Evolutionary conservation across 35 echinoderm and acorn worm genomes (phyloP).

Genomic region (Acanthaster planci): DNA sequence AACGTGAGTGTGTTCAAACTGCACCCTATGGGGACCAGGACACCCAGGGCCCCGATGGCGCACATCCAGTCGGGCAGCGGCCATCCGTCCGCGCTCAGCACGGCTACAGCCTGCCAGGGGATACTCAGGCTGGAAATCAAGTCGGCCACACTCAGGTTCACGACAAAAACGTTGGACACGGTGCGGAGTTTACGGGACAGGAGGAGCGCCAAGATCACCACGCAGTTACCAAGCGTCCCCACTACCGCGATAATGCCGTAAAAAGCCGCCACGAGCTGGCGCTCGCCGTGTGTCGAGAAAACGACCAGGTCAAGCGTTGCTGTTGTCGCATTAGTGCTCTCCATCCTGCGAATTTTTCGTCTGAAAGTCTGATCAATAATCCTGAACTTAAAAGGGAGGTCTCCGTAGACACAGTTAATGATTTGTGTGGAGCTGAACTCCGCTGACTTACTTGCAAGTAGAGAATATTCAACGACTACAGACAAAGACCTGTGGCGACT

Average conservation of each 20-base stretch:
- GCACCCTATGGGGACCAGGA: slow-evolving; percentile 72
- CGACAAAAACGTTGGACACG: slow-evolving; percentile 85
- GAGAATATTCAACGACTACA: too few species aligned
- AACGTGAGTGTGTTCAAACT: slow-evolving; percentile 80
- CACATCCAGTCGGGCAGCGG: slow-evolving; percentile 63
- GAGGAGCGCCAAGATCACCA: slow-evolving; percentile 73
- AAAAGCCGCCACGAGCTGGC: too few species aligned
- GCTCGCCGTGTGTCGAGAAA: too few species aligned
- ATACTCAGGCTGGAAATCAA: slow-evolving; percentile 65
- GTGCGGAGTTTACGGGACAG: slow-evolving; percentile 76
- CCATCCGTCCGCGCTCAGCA: slow-evolving; percentile 77
- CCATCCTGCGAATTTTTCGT: too few species aligned
- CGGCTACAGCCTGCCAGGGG: slow-evolving; percentile 75
- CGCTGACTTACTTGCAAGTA: too few species aligned
- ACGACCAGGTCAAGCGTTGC: too few species aligned
- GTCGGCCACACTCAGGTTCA: slow-evolving; percentile 75
- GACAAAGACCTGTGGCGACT: too few species aligned
- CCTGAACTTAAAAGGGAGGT: too few species aligned
- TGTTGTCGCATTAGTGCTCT: too few species aligned
- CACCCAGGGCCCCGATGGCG: slow-evolving; percentile 58
- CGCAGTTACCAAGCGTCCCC: slow-evolving; percentile 74
- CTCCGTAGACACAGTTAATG: too few species aligned
- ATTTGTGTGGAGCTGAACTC: too few species aligned
- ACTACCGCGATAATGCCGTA: slow-evolving; percentile 55
- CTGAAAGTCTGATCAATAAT: too few species aligned